Percentiles rank a stretch among this genome's conserved stretches.
phyloP scores from a whole-genome alignment of 1,140 invertebrate genomes.

The Lineus longissimus region DNA sequence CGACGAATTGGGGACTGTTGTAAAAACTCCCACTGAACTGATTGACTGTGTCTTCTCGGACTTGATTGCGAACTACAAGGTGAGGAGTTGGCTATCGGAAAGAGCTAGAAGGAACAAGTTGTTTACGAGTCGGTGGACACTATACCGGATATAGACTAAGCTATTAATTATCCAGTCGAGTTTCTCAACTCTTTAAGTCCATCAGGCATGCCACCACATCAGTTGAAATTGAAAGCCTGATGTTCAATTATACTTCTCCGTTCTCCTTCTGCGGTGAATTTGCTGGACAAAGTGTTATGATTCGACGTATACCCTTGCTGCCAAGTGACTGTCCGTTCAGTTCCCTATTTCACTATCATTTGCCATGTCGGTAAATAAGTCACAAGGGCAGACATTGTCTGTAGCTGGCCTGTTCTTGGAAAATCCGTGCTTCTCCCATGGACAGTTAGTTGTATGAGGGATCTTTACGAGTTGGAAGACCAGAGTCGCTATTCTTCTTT shows the following conservation, averaged over 20 bases:
- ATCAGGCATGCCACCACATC: too few species aligned
- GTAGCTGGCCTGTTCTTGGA: conserved; percentile 30
- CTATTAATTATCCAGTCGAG: too few species aligned
- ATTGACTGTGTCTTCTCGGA: conserved; percentile 11
- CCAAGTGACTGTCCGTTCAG: conserved; percentile 43
- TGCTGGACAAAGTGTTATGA: conserved; percentile 21
- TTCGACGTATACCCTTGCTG: conserved; percentile 23
- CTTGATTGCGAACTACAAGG: conserved; percentile 12
- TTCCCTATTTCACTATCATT: conserved; percentile 57
- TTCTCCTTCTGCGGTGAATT: conserved; percentile 9
- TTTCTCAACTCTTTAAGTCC: too few species aligned
- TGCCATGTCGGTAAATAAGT: conserved; percentile 60
- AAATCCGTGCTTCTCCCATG: conserved; percentile 29
- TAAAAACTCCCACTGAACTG: conserved; percentile 10
- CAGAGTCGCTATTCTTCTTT: neutral
- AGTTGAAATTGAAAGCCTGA: too few species aligned
- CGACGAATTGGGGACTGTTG: neutral
- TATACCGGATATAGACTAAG: too few species aligned
- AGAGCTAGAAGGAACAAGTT: too few species aligned
- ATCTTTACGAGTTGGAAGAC: conserved; percentile 24
- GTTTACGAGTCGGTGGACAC: too few species aligned
- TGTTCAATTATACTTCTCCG: too few species aligned
- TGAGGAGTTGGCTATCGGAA: conserved; percentile 9
- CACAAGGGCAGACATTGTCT: conserved; percentile 55
- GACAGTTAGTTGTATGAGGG: conserved; percentile 42